Evolutionary conservation across 2,888 invertebrate genomes (phyloP), one percentile per base, ranked within the genome.

Genomic region (Stegophylla sp.): DNA sequence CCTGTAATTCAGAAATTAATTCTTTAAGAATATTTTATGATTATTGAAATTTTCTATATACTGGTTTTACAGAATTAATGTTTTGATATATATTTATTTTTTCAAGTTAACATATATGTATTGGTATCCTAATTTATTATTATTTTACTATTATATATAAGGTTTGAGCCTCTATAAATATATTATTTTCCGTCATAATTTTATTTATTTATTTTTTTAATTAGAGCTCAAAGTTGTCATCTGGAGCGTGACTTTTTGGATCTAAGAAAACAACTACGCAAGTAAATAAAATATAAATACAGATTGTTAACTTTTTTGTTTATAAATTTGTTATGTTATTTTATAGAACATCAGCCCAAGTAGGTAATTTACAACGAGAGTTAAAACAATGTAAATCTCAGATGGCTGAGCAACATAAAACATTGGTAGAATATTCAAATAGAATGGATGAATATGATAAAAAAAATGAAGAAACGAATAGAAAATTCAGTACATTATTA

Each of bases 391-490:
- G 94, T 86, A 94, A 94, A 86, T 90, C 92, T 81, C 94, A 94
- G 87, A 92, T 94, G 10, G 91, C 91, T 0, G 92, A 94, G 82
- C 95, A 95, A 86, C 93, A 94, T 85, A 94, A 94, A 85, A 94
- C 94, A 86, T 92, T 94, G 66, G 85, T 93, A 83, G 93, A 93
- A 85, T 94, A 94, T 86, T 93, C 93, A 0, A 92, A 91, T 85
- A 91, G 94, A n/a, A 89, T 95, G 83, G 95, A 95, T 85, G 95
- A 95, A 85, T 93, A 94, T 84, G 95, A 95, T 85, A 95, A 94
- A 87, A 95, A 95, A 86, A 94, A 94, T 86, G 95, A 95, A 85
- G 95, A 95, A 86, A 94, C 93, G 82, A 92, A 94, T 73, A 90
- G 94, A 82, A 95, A 95, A 87, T 94, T 95, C 88, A 94, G 94